Percentiles rank a stretch among this genome's conserved stretches.
Conservation (phyloP, 2,113 vertebrate genomes). For the Zosterops borbonicus region DNA sequence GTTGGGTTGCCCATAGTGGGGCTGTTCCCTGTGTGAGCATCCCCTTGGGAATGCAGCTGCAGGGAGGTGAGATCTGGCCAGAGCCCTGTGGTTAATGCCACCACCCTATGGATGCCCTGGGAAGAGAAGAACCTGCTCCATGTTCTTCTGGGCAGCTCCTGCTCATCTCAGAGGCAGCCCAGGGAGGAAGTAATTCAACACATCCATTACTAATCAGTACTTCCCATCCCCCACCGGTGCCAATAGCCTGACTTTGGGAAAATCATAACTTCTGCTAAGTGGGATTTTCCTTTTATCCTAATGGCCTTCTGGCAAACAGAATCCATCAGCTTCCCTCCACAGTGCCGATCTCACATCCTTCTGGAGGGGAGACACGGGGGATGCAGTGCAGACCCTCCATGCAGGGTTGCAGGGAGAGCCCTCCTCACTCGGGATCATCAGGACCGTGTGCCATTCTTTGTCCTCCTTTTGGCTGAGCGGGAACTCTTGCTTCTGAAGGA, state of each 20-base stretch:
- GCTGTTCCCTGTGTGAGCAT: background rate
- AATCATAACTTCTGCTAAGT: background rate
- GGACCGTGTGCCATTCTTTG: background rate
- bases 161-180: background rate
- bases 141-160: background rate
- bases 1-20: fast-evolving
- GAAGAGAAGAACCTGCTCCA: background rate
- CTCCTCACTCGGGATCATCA: background rate
- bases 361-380: background rate
- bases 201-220: background rate
- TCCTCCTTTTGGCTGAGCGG: background rate
- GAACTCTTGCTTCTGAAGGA: constrained; percentile 4
- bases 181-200: background rate
- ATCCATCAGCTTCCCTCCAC: background rate
- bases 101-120: background rate
- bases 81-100: background rate
- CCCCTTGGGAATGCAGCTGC: fast-evolving
- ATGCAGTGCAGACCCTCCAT: background rate
- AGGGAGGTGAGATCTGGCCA: background rate
- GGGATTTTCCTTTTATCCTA: background rate
- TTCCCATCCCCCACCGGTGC: background rate
- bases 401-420: background rate
- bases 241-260: background rate
- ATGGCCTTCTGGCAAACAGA: background rate
- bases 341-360: fast-evolving